Percentiles rank a stretch among this genome's conserved stretches.
Evolutionary conservation across 2,797 vertebrate species (phyloP).

Genomic region (Carcharodon carcharias): DNA sequence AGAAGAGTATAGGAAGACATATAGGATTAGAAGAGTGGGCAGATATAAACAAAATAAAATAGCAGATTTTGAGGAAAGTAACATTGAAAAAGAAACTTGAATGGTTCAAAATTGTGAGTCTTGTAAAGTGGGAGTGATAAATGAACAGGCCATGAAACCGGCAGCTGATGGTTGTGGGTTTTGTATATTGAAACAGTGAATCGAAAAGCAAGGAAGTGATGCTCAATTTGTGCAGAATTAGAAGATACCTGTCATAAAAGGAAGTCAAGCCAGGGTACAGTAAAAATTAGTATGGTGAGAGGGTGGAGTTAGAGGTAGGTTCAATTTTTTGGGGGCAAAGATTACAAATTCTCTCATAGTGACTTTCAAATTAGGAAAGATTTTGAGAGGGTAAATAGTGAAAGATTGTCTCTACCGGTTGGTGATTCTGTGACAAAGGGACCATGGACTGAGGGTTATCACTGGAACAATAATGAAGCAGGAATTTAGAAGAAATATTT

Average conservation of each 20-base stretch:
- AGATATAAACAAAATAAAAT: not conserved
- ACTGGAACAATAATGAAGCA: not conserved
- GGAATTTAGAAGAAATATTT: not conserved
- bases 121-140: not conserved
- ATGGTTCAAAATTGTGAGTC: not conserved
- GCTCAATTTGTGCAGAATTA: not conserved
- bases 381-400: not conserved
- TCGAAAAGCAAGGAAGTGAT: not conserved
- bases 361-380: not conserved
- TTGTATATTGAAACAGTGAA: not conserved
- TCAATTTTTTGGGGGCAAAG: not conserved
- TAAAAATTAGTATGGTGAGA: not conserved
- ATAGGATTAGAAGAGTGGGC: not conserved
- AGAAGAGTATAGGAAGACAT: not conserved
- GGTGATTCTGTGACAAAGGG: not conserved
- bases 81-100: not conserved
- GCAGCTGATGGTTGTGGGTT: not conserved
- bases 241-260: not conserved
- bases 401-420: not conserved
- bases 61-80: not conserved
- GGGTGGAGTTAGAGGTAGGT: not conserved
- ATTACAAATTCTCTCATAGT: not conserved
- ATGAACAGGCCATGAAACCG: not conserved
- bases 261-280: not conserved
- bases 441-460: not conserved